Evolutionary conservation across 30 jellyfish, hydroid and myxozoan species (phyloP).

Genomic region (Aurelia sp.): DNA sequence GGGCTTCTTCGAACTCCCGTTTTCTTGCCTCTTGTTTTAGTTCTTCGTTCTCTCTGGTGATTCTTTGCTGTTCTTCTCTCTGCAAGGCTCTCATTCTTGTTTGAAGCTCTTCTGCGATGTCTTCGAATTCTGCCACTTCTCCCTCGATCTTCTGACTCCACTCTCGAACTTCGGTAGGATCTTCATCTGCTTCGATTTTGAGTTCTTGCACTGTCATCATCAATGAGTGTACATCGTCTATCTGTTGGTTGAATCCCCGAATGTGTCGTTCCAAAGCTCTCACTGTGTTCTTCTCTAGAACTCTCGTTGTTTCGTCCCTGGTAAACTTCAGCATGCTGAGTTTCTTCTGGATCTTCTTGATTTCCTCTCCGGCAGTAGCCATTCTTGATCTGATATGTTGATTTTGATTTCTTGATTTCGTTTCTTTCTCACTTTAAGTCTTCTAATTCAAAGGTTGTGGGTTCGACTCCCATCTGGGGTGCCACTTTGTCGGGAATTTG

Average conservation of each 20-base stretch:
- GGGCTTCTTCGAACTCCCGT: background rate
- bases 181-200: conserved; percentile 26
- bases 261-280: conserved; percentile 1
- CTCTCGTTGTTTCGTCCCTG: conserved; percentile 20
- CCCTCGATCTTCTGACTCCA: no score
- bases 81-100: background rate
- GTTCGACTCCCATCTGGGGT: conserved; percentile 55
- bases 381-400: background rate
- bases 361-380: conserved; percentile 6
- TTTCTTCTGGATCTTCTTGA: background rate
- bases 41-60: background rate
- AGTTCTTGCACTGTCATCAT: conserved; percentile 4
- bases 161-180: background rate
- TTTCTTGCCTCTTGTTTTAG: background rate
- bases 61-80: background rate
- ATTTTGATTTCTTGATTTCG: background rate
- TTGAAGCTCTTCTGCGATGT: background rate
- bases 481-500: conserved; percentile 22
- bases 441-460: no score
- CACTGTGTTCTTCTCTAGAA: conserved; percentile 16
- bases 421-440: background rate
- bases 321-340: conserved; percentile 5
- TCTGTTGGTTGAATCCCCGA: conserved; percentile 15
- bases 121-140: background rate
- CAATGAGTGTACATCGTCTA: conserved; percentile 9